Evolutionary conservation across 1,140 invertebrate species (phyloP), one percentile per base, ranked within the genome.

Genomic region (Diuraphis noxia): DNA sequence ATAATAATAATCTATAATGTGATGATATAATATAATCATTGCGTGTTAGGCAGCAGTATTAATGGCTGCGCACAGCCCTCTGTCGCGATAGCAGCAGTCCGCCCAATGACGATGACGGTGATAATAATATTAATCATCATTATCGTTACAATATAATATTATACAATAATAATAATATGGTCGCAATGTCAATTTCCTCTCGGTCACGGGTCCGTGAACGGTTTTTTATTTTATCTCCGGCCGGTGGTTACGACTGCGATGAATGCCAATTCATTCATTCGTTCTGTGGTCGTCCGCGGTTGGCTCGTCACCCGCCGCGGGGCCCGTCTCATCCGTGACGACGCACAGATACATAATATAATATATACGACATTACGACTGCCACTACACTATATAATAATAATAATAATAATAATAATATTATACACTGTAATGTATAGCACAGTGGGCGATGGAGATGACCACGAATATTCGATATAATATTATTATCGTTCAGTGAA

Each of bases 161-260:
- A n/a, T 17, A 63, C 72, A 77, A 77, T 36, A 79, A 79, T 79
- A 79, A 36, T 79, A 36, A 79, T 36, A 36, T 36, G 84, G 84
- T 86, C 84, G 84, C 84, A 21, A 86, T 86, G 84, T 86, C 84
- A 86, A 86, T 86, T 86, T 86, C 84, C 84, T 86, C n/a, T 52
- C 43, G 84, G 84, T 86, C 84, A 86, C 43, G 84, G 84, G 84
- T 25, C 43, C 43, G 46, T 86, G 84, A 86, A 86, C 84, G n/a
- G 36, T 86, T 86, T 85, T 86, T 86, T 86, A 86, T 86, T 86
- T 86, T 86, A 86, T 86, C 84, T 86, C 84, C 82, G 41, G 82
- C 23, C 41, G 40, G 23, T 25, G 41, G n/a, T 49, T 49, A 49
- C 46, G 46, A 49, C 46, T 21, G 25, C 34, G 21, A 49, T 52